Evolutionary conservation across 2,888 invertebrate genomes (phyloP), one percentile per base, ranked within the genome.

Genomic region (Erebia palarica): DNA sequence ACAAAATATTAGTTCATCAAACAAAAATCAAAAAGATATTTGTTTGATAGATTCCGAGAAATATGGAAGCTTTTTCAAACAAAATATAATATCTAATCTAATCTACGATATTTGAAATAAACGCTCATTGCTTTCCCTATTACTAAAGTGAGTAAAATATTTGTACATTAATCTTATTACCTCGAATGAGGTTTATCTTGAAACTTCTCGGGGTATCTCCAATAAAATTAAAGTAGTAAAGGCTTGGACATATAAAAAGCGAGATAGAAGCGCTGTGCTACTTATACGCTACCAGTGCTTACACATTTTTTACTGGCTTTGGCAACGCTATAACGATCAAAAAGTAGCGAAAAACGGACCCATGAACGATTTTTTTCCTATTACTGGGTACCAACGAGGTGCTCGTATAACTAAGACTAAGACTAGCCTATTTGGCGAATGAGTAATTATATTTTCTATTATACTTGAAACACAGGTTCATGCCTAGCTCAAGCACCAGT

Each of bases 221-320:
- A 27, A 47, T 63, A 49, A 74, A 74, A 74, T 74, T 68, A 68
- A 70, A 69, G 69, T 71, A 58, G 71, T 71, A 74, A 55, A 55
- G 18, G 3, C 18, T 18, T 18, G 55, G 55, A 5, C 1, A 18
- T 16, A 10, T 3, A 18, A 0, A 55, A 10, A 18, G 55, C 55
- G 55, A 18, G 53, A 0, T 16, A 16, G 16, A 16, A 55, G 18
- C 16, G 16, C 8, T 8, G n/a, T 8, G 9, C 16, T 16, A 53
- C 16, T n/a, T 53, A 9, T 9, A 53, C n/a, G n/a, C 51, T 0
- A 49, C 27, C 3, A 21, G 21, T 2, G 21, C 21, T 3, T 21
- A 21, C 21, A 21, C 21, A 21, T n/a, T n/a, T n/a, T n/a, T n/a
- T n/a, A n/a, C n/a, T n/a, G n/a, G n/a, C n/a, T n/a, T n/a, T n/a